Conservation (phyloP, 2,888 invertebrate genomes). For the Danaus chrysippus region DNA sequence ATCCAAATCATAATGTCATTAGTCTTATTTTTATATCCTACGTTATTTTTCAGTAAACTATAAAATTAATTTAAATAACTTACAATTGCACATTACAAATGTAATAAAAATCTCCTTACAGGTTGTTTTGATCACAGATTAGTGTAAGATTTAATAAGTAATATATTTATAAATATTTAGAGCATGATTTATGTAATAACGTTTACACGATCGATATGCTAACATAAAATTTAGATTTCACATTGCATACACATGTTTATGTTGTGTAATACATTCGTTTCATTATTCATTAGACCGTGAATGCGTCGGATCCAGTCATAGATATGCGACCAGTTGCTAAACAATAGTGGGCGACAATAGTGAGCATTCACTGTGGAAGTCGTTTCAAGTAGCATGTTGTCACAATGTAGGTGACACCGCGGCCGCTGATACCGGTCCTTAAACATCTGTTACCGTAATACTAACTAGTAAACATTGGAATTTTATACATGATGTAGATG, state of each 20-base stretch:
- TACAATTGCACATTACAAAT: too few species aligned
- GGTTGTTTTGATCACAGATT: too few species aligned
- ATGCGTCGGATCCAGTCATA: slow-evolving; percentile 13
- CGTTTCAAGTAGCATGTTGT: slow-evolving; percentile 49
- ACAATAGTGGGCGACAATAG: slow-evolving; percentile 43
- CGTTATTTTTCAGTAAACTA: too few species aligned
- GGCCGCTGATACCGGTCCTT: slow-evolving; percentile 15
- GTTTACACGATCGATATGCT: too few species aligned
- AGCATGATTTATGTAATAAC: too few species aligned
- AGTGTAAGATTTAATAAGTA: too few species aligned
- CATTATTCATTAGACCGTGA: slow-evolving; percentile 4
- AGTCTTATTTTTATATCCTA: too few species aligned
- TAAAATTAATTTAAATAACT: too few species aligned
- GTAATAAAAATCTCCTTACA: too few species aligned
- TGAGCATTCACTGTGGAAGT: slow-evolving; percentile 40
- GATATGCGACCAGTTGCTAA: slow-evolving; percentile 25
- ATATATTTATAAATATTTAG: too few species aligned
- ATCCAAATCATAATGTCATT: too few species aligned
- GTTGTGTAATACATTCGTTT: slow-evolving; percentile 2
- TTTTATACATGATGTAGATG: not conserved
- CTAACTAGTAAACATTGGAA: not conserved
- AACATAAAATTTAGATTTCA: too few species aligned
- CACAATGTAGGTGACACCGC: slow-evolving; percentile 43
- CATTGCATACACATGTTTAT: not conserved
- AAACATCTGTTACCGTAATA: slow-evolving; percentile 4